Base-by-base conservation (phyloP, 2,113 vertebrate species). In the Entomyzon cyanotis region DNA sequence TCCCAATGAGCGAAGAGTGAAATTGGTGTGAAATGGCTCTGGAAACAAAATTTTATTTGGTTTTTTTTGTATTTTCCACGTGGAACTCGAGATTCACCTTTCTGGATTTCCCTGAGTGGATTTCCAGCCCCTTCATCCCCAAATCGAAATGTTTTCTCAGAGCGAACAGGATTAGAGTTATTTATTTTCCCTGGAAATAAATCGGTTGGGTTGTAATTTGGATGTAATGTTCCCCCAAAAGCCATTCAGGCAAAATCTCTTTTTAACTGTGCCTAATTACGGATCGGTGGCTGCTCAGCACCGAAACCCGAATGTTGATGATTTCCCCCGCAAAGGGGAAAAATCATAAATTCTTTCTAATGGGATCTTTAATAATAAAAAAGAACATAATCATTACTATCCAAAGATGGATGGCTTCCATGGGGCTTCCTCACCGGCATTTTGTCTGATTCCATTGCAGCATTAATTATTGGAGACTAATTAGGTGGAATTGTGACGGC, bases 291-390 rank as follows among this genome's bases (percentile, higher is more conserved):
- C 96, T 84, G 92, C 81, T 95, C 84, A 58, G 93, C 92, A 93
- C 87, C 85, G 64, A 93, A 97, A 89, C 92, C 77, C 56, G 58
- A 78, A 93, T 96, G 85, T 90, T 97, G 97, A 96, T 97, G 87
- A 80, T 96, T 97, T 91, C 75, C 74, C 68, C 68, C 87, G 49
- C 95, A 95, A 96, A 97, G 95, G 96, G 95, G 96, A 83, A 97
- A 85, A 96, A 97, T 59, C 82, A 97, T 96, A 92, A 97, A 97
- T 97, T 97, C 91, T 94, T 97, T 96, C 95, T 97, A 96, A 97
- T 97, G 96, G 94, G 65, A 95, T 97, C 95, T 97, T 97, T 97
- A 97, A 97, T 98, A 98, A 97, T 97, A 97, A 97, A 97, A 93
- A 97, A 96, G 93, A 97, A 96, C 91, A 97, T 96, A 87, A 97